Evolutionary conservation across 2,888 invertebrate genomes (phyloP), one percentile per base, ranked within the genome.

Genomic region (Gibbula magus): DNA sequence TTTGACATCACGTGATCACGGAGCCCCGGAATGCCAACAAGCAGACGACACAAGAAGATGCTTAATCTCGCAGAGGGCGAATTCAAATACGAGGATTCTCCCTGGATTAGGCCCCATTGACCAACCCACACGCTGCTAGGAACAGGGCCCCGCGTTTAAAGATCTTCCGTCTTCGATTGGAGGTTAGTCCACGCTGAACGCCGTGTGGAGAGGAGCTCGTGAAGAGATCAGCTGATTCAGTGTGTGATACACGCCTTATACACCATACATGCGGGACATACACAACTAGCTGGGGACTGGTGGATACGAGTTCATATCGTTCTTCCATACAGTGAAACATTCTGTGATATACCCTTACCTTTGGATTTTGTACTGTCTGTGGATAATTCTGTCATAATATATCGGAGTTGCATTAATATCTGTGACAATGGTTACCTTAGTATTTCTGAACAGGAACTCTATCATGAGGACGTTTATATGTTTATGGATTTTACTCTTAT

Each of bases 51-150:
- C 39, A 22, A 45, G 45, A 51, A n/a, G 74, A 74, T 74, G 39
- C 52, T 16, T 74, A 74, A 74, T 74, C 74, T 74, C 25, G 20
- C 22, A 20, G 74, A 74, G 74, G 74, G 74, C 74, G 74, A 74
- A 74, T 74, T 74, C 74, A 74, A 74, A 74, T 51, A 74, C 45
- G 39, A 52, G 51, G 51, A 74, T 74, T 74, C 74, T 35, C 20
- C 2, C 18, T 74, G 74, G 74, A 74, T 74, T 74, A 74, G 16
- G 20, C 35, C 25, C 51, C 74, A 74, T 74, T 74, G 39, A 51
- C 74, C 74, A 74, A 51, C 74, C 74, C 74, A 51, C 45, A 16
- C 10, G 25, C 29, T n/a, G 52, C 13, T n/a, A 22, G 74, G 22
- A 45, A 45, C 51, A 25, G 51, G 25, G 74, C 45, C 45, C 16